Percentiles rank a stretch among this genome's conserved stretches.
phyloP scores from a whole-genome alignment of 2,888 invertebrate species.

The Caenorhabditis sp. region DNA sequence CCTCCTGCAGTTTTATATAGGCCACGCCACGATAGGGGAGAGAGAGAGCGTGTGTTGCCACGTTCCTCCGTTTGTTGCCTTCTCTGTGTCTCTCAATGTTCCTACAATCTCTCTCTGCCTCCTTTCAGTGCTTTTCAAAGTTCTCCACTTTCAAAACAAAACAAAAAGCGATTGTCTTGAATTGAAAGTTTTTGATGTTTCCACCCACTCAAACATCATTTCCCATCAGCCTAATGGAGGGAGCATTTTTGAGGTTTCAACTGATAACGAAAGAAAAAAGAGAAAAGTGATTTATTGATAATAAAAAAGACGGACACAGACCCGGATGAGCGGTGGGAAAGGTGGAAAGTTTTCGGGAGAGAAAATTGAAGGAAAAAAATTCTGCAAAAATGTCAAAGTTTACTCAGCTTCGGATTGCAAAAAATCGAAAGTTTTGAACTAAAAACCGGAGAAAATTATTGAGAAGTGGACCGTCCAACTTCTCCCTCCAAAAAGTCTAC shows the following conservation, averaged over 20 bases:
- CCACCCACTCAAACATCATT: not conserved
- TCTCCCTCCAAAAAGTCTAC: slow-evolving; percentile 14
- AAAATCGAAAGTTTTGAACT: no score
- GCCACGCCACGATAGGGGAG: slow-evolving; percentile 3
- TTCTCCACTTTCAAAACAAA: not conserved
- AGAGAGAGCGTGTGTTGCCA: not conserved
- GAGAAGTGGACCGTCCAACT: no score
- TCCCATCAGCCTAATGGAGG: not conserved
- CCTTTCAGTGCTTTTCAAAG: no score
- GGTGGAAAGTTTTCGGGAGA: no score
- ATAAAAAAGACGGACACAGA: slow-evolving; percentile 4
- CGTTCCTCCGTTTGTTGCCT: slow-evolving; percentile 1
- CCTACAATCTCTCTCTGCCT: not conserved
- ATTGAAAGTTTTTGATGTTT: no score
- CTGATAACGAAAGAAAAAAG: slow-evolving; percentile 4
- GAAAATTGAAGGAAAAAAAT: no score
- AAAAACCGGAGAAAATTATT: no score
- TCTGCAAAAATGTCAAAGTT: no score
- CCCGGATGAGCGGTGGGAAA: not conserved
- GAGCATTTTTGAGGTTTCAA: not conserved
- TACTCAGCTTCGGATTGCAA: not conserved
- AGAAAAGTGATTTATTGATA: not conserved
- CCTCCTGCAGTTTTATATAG: slow-evolving; percentile 5
- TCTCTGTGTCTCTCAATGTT: slow-evolving; percentile 40
- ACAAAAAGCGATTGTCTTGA: not conserved